Conservation (phyloP, 2,113 vertebrate genomes). For the Macquaria australasica region DNA sequence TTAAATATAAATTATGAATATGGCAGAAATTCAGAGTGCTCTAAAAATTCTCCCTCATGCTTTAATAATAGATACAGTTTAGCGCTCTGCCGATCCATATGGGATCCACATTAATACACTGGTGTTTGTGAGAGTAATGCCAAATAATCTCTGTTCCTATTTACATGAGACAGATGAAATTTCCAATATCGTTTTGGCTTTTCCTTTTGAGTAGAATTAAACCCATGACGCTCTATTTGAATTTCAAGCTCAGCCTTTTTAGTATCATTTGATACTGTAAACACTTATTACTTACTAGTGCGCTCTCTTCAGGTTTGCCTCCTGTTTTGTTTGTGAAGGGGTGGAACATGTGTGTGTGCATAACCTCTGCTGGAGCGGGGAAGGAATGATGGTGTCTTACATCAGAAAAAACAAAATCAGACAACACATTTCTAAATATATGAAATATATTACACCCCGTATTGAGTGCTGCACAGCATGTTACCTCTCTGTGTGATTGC, state of each 20-base stretch:
- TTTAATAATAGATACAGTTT: constrained; percentile 96
- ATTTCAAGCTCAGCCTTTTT: neutral
- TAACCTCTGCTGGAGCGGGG: neutral
- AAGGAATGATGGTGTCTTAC: neutral
- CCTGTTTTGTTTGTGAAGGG: neutral
- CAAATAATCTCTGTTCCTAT: constrained; percentile 80
- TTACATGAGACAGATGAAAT: neutral
- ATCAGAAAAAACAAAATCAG: neutral
- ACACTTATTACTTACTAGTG: neutral
- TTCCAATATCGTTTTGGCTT: neutral
- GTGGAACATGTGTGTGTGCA: neutral
- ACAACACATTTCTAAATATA: neutral
- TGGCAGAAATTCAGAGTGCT: constrained; percentile 84
- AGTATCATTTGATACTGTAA: neutral
- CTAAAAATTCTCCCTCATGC: constrained; percentile 88
- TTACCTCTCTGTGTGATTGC: neutral
- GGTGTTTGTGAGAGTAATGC: constrained; percentile 86
- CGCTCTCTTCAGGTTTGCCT: neutral
- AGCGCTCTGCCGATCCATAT: constrained; percentile 87
- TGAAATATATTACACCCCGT: neutral
- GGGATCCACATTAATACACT: constrained; percentile 79
- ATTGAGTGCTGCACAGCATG: neutral
- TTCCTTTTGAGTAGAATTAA: neutral
- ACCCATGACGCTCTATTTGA: neutral
- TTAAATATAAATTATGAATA: constrained; percentile 94